A percentile compares a stretch with the other conserved stretches of the same genome.
phyloP scores from a whole-genome alignment of 2,888 invertebrate genomes.

The Bugula neritina region DNA sequence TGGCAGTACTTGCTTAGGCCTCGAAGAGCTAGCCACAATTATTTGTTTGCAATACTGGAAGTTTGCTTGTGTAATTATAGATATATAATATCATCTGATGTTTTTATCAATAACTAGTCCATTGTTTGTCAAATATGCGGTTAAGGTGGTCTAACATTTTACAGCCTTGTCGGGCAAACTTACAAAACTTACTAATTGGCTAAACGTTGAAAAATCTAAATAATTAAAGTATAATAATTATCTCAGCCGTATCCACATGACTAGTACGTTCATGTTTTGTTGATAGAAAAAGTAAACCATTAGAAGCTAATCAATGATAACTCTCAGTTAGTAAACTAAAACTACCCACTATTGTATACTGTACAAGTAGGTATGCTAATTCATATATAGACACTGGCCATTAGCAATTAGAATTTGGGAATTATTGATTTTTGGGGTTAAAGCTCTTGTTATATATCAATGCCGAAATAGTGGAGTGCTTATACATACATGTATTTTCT shows the following conservation, averaged over 20 bases:
- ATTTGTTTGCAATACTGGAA: too few relatives aligned
- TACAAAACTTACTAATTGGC: too few relatives aligned
- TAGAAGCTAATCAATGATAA: not conserved
- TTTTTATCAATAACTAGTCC: constrained; percentile 21
- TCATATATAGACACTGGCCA: not conserved
- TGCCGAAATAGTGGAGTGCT: constrained; percentile 26
- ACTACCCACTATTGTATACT: too few relatives aligned
- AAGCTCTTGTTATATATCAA: constrained; percentile 27
- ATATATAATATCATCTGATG: not conserved
- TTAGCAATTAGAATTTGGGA: constrained; percentile 27
- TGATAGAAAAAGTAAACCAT: not conserved
- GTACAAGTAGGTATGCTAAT: constrained; percentile 20
- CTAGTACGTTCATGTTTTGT: not conserved
- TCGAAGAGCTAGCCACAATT: too few relatives aligned
- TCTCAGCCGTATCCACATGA: too few relatives aligned
- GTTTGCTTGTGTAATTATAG: too few relatives aligned
- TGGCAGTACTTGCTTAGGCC: too few relatives aligned
- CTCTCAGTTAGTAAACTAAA: not conserved
- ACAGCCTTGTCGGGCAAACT: too few relatives aligned
- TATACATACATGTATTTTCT: constrained; percentile 20
- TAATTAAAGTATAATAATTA: too few relatives aligned
- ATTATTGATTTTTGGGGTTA: constrained; percentile 26
- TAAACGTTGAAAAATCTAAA: too few relatives aligned
- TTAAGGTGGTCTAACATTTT: constrained; percentile 13
- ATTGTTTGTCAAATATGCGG: constrained; percentile 20